phyloP scores from a whole-genome alignment of 2,888 invertebrate genomes.

The Conops quadrifasciatus region DNA sequence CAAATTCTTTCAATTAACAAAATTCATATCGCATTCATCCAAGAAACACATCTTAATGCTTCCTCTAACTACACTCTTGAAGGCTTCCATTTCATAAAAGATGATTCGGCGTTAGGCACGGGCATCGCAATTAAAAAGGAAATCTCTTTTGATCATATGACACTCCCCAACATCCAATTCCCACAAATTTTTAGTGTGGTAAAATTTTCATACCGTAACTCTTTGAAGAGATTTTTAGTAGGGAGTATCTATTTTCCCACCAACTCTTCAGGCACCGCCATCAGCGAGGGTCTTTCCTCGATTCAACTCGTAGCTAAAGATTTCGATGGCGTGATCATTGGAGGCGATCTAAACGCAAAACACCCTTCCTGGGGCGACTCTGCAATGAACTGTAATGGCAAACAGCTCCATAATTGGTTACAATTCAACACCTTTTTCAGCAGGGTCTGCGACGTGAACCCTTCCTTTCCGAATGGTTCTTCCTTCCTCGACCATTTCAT shows the following conservation, averaged over 20 bases:
- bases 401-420: neutral
- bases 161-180: neutral
- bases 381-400: constrained; percentile 23
- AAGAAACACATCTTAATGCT: constrained; percentile 6
- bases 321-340: constrained; percentile 2
- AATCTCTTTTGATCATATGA: neutral
- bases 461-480: constrained; percentile 23
- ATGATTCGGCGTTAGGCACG: neutral
- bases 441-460: neutral
- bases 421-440: neutral
- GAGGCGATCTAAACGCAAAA: constrained; percentile 2
- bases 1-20: neutral
- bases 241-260: neutral
- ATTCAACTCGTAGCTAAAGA: neutral
- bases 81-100: constrained; percentile 17
- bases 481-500: neutral
- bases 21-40: constrained; percentile 13
- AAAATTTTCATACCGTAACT: neutral
- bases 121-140: neutral
- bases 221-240: neutral
- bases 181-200: neutral
- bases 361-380: neutral
- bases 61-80: neutral
- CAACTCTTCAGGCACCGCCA: neutral
- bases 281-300: neutral